Evolutionary conservation across 2,113 vertebrate species (phyloP).

Genomic region (Calyptommatus sinebrachiatus): DNA sequence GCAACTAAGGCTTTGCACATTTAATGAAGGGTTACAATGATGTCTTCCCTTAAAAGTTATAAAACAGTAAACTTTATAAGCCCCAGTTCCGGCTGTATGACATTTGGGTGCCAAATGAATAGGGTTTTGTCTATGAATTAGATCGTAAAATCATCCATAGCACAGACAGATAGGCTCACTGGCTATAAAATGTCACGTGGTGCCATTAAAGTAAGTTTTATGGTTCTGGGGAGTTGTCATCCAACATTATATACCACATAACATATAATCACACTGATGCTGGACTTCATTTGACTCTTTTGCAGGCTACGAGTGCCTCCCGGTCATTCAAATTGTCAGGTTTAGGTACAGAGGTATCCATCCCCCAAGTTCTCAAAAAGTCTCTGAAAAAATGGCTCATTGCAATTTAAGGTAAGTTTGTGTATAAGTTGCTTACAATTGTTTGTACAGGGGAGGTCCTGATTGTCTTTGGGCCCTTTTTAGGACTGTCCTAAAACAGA

Average conservation of each 20-base stretch:
- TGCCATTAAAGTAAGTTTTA: slow-evolving; percentile 99
- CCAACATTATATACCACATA: slow-evolving; percentile 99
- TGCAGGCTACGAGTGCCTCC: slow-evolving; percentile 89
- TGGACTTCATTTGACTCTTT: slow-evolving; percentile 96
- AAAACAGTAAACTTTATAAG: slow-evolving; percentile 96
- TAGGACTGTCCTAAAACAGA: slow-evolving; percentile 52
- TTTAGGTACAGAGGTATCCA: slow-evolving; percentile 80
- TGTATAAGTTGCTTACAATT: slow-evolving; percentile 73
- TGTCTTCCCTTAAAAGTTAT: slow-evolving; percentile 88
- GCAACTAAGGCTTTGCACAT: slow-evolving; percentile 83
- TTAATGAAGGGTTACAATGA: slow-evolving; percentile 80
- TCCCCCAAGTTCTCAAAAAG: slow-evolving; percentile 77
- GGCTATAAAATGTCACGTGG: slow-evolving; percentile 99
- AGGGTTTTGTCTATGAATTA: slow-evolving; percentile 99
- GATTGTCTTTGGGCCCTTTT: slow-evolving; percentile 39
- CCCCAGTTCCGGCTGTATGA: slow-evolving; percentile 93
- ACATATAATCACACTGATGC: slow-evolving; percentile 98
- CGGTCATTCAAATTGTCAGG: slow-evolving; percentile 85
- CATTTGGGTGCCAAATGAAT: slow-evolving; percentile 99
- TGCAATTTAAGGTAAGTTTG: slow-evolving; percentile 88
- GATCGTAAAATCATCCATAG: slow-evolving; percentile 99
- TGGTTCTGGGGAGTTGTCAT: slow-evolving; percentile 99
- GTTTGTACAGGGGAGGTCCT: slow-evolving; percentile 67
- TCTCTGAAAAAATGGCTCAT: slow-evolving; percentile 76
- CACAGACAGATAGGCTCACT: slow-evolving; percentile 98